These are phyloP conservation scores for Siderastrea siderea DNA, from an alignment of 92 coral and sea anemone species.

Conservation along the genomic window DNA sequence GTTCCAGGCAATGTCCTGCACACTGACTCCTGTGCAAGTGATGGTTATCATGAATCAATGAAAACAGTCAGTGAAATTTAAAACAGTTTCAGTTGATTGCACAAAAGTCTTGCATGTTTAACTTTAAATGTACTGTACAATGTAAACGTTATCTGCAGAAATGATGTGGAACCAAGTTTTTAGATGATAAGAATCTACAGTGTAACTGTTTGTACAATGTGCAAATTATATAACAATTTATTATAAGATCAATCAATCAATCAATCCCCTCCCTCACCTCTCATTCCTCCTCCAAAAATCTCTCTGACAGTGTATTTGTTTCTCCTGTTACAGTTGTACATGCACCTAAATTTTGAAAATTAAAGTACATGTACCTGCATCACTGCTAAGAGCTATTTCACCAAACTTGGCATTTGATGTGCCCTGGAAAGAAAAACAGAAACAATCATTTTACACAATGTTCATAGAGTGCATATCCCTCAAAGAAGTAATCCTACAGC, in stretches of 20 bases:
- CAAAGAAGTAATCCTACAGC: too few species aligned
- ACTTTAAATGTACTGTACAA: too few species aligned
- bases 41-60: not conserved
- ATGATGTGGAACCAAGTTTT: too few species aligned
- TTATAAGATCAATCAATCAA: too few species aligned
- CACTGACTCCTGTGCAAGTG: slow-evolving; percentile 42
- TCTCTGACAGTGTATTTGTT: not conserved
- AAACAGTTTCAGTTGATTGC: too few species aligned
- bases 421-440: slow-evolving; percentile 51
- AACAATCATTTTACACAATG: not conserved
- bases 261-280: too few species aligned
- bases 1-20: slow-evolving; percentile 84
- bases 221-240: too few species aligned
- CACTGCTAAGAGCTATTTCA: slow-evolving; percentile 49
- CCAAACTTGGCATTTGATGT: slow-evolving; percentile 63
- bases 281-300: not conserved
- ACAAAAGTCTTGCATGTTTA: too few species aligned
- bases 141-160: too few species aligned
- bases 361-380: slow-evolving; percentile 43
- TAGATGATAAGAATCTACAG: too few species aligned
- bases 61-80: not conserved
- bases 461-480: too few species aligned
- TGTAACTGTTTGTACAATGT: too few species aligned
- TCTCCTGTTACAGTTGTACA: not conserved
- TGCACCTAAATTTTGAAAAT: not conserved